Evolutionary conservation across 2,797 vertebrate species (phyloP).

Genomic region (Notamacropus eugenii): DNA sequence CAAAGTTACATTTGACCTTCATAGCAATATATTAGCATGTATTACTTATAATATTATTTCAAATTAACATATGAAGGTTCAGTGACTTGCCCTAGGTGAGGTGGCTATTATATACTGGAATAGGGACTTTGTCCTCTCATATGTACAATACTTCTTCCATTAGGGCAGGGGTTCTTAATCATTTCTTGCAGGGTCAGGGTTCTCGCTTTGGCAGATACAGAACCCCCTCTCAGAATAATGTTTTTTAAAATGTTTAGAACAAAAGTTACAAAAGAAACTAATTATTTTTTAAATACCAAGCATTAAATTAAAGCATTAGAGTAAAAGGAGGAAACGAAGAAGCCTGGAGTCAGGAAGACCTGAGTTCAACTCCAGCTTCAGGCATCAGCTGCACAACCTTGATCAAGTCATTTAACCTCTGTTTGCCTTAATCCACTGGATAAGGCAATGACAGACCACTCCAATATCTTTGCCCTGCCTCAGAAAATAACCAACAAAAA

Average conservation of each 20-base stretch:
- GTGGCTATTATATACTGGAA: background rate
- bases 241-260: background rate
- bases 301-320: background rate
- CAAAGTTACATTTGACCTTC: background rate
- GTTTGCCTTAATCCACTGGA: background rate
- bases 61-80: background rate
- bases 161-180: background rate
- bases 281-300: background rate
- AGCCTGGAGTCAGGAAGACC: background rate
- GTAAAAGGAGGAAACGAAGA: background rate
- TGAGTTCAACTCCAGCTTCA: background rate
- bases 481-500: background rate
- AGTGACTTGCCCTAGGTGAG: background rate
- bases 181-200: background rate
- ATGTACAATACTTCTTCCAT: background rate
- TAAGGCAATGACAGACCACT: background rate
- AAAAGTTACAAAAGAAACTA: background rate
- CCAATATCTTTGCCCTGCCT: background rate
- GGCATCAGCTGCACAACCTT: background rate
- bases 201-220: background rate
- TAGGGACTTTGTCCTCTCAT: background rate
- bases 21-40: background rate
- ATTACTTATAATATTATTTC: background rate
- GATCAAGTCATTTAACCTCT: background rate
- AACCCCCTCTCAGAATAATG: background rate